These are phyloP conservation scores for Anas bahamensis DNA, from an alignment of 2,797 vertebrate genomes.

Conservation along the genomic window DNA sequence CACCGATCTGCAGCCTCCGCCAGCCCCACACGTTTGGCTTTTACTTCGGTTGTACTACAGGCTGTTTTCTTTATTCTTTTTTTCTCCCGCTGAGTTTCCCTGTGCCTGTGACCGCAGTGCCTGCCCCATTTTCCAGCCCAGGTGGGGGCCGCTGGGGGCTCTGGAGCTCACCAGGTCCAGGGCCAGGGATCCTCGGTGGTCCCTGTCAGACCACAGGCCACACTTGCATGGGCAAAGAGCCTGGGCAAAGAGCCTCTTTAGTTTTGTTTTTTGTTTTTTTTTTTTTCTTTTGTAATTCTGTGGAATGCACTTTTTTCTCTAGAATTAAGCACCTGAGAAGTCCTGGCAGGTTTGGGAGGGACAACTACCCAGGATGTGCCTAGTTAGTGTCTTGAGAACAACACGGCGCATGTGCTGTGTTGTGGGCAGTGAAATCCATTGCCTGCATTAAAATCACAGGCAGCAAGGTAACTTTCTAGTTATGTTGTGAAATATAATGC, in stretches of 20 bases:
- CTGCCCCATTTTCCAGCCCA: background rate
- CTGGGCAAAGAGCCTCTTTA: background rate
- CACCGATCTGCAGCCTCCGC: background rate
- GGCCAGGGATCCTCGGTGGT: background rate
- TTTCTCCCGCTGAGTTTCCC: background rate
- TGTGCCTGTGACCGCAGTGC: background rate
- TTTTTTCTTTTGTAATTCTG: background rate
- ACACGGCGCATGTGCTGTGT: background rate
- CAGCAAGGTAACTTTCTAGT: slow-evolving; percentile 52
- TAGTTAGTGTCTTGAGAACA: background rate
- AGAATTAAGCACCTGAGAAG: background rate
- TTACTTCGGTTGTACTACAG: background rate
- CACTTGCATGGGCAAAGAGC: background rate
- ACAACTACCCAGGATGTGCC: background rate
- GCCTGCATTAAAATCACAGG: background rate
- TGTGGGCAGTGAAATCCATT: slow-evolving; percentile 13
- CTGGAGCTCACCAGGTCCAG: background rate
- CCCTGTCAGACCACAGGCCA: background rate
- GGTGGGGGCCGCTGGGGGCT: slow-evolving; percentile 20
- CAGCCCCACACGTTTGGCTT: background rate
- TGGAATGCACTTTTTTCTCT: background rate
- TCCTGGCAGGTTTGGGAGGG: background rate
- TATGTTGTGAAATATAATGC: slow-evolving; percentile 13
- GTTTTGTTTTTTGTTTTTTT: background rate
- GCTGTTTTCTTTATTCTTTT: background rate